Conservation (phyloP, 1,140 invertebrate species). For the Tetragonula clypearis region DNA sequence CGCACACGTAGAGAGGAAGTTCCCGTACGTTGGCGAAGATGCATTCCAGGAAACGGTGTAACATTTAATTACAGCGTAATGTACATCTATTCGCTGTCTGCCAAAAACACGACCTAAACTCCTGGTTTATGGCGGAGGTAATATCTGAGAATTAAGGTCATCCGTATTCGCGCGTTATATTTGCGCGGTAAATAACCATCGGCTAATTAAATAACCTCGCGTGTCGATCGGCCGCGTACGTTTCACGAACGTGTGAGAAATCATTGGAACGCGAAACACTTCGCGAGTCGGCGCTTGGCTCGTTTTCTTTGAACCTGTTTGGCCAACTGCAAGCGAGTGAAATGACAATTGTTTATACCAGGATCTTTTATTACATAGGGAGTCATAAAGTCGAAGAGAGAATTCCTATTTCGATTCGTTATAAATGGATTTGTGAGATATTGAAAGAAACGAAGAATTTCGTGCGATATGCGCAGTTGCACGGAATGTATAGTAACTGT, state of each 20-base stretch:
- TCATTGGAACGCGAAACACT: neutral
- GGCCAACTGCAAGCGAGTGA: too few relatives aligned
- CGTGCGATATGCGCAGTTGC: too few relatives aligned
- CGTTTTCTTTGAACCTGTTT: too few relatives aligned
- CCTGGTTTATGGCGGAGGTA: neutral
- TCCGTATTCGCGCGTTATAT: neutral
- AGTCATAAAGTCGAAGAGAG: too few relatives aligned
- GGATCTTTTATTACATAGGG: too few relatives aligned
- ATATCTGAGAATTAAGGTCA: neutral
- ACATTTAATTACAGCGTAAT: neutral
- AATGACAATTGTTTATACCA: too few relatives aligned
- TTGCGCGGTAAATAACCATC: neutral
- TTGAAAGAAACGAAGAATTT: too few relatives aligned
- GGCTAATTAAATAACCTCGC: neutral
- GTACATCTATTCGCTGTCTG: neutral
- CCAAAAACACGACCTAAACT: neutral
- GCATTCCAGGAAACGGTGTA: neutral
- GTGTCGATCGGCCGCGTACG: neutral
- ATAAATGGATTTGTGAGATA: too few relatives aligned
- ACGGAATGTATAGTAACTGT: too few relatives aligned
- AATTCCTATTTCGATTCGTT: too few relatives aligned
- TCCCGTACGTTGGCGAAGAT: neutral
- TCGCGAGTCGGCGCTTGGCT: too few relatives aligned
- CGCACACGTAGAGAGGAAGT: neutral
- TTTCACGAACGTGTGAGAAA: neutral